Percentiles rank a stretch among this genome's conserved stretches.
Evolutionary conservation across 2,888 invertebrate species (phyloP).

Genomic region (Rhimphoctona megacephalus): DNA sequence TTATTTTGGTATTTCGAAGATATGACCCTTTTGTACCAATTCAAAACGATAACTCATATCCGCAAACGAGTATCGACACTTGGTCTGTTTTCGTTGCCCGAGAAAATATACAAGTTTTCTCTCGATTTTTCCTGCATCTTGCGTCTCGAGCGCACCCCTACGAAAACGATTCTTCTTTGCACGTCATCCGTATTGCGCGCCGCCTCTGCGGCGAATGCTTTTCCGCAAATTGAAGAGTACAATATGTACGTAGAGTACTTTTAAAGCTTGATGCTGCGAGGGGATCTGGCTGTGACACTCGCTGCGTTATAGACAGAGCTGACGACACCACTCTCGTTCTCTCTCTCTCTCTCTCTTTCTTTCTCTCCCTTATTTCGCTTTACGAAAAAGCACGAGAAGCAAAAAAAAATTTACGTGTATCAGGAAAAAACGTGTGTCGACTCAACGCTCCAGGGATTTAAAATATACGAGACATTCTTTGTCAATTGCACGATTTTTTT

Average conservation of each 20-base stretch:
- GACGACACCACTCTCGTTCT: slow-evolving; percentile 7
- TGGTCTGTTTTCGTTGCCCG: slow-evolving; percentile 24
- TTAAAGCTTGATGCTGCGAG: slow-evolving; percentile 29
- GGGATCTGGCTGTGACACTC: slow-evolving; percentile 43
- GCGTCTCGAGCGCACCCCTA: neutral
- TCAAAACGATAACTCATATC: slow-evolving; percentile 1
- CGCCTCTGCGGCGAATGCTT: slow-evolving; percentile 52
- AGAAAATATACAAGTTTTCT: slow-evolving; percentile 17
- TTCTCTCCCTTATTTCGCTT: slow-evolving; percentile 12
- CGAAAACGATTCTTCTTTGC: slow-evolving; percentile 18
- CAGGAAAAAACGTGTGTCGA: slow-evolving; percentile 26
- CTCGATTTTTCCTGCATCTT: slow-evolving; percentile 14
- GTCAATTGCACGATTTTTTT: neutral
- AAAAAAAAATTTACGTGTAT: slow-evolving; percentile 6
- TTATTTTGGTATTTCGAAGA: neutral
- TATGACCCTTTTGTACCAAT: neutral
- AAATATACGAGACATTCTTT: neutral
- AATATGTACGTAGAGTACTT: slow-evolving; percentile 40
- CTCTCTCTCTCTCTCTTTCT: neutral
- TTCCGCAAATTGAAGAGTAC: slow-evolving; percentile 57
- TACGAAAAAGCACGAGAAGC: neutral
- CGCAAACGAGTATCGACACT: slow-evolving; percentile 1
- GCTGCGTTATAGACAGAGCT: slow-evolving; percentile 12
- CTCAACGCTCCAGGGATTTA: neutral
- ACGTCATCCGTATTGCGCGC: slow-evolving; percentile 6